Base-by-base conservation (phyloP, 30 jellyfish, hydroid and myxozoan genomes). In the Hydractinia symbiolongicarpus region DNA sequence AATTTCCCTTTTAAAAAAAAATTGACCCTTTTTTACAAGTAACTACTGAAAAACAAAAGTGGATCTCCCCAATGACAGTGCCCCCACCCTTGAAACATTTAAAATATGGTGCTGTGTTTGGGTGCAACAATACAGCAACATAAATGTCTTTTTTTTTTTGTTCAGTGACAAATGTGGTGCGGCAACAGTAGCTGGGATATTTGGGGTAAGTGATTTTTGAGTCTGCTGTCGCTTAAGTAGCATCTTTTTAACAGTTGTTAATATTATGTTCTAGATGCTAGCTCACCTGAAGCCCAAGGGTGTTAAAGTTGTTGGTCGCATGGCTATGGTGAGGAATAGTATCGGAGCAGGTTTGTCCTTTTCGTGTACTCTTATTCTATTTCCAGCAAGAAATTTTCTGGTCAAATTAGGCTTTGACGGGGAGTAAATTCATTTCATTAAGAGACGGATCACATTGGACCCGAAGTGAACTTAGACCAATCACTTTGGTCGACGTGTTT, bases 121-220 rank as follows among this genome's bases (percentile, higher is more conserved):
- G 44, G 44, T 30, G 44, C 44, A 30, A 30, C 44, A 30, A 30
- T 30, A 30, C 44, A 30, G 44, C 44, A 30, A 30, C 44, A 30
- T 30, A 30, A 30, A 30, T n/a, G 76, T 1, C 4, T n/a, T 53
- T 4, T 64, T 60, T 64, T 58, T 49, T 56, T 5, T 8, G 10
- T 56, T 64, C 86, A 93, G 98, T n/a, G 98, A 93, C 86, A 93
- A 93, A 81, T 93, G 98, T 76, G 98, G 98, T 4, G 96, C 98
- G 81, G 98, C 98, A 30, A 81, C 96, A 5, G 89, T 93, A 5
- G 98, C 98, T 78, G 98, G 98, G 16, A 74, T 93, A 30, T 83
- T 93, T 50, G 94, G 86, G 88, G 98, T 86, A 53, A 58, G 71
- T 50, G 4, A 4, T n/a, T 17, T 67, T 53, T 30, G 30, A 40